Conservation (phyloP, 2,797 vertebrate species). For the Melanotaenia nigrans region DNA sequence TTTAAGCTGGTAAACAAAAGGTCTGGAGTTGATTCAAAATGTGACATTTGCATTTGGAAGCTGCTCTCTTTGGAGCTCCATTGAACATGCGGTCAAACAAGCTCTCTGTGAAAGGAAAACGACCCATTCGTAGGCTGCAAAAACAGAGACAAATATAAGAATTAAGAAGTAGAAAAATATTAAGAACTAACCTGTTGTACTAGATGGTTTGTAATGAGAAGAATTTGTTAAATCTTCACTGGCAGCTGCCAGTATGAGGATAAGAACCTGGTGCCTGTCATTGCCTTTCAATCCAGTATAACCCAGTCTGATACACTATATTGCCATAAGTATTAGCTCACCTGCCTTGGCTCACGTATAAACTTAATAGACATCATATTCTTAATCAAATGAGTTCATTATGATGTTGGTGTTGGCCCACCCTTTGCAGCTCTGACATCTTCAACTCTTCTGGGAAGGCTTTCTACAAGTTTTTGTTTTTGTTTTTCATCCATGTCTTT, state of each 20-base stretch:
- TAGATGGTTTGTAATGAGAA: conserved; percentile 19
- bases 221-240: not conserved
- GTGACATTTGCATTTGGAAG: not conserved
- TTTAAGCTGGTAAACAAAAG: not conserved
- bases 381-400: too few relatives aligned
- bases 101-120: not conserved
- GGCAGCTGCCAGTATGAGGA: not conserved
- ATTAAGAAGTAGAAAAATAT: not conserved
- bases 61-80: not conserved
- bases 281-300: not conserved
- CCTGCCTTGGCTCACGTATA: too few relatives aligned
- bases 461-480: too few relatives aligned
- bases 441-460: too few relatives aligned
- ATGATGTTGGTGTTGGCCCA: too few relatives aligned
- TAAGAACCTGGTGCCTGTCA: conserved; percentile 2
- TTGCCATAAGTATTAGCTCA: too few relatives aligned
- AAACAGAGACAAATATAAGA: not conserved
- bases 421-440: too few relatives aligned
- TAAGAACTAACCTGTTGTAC: not conserved
- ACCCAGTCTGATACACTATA: not conserved
- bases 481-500: too few relatives aligned
- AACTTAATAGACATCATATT: too few relatives aligned
- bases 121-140: not conserved
- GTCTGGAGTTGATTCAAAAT: not conserved
- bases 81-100: not conserved